These are phyloP conservation scores for Noctuana brunneofusca DNA, from an alignment of 2,888 invertebrate genomes.

Conservation along the genomic window DNA sequence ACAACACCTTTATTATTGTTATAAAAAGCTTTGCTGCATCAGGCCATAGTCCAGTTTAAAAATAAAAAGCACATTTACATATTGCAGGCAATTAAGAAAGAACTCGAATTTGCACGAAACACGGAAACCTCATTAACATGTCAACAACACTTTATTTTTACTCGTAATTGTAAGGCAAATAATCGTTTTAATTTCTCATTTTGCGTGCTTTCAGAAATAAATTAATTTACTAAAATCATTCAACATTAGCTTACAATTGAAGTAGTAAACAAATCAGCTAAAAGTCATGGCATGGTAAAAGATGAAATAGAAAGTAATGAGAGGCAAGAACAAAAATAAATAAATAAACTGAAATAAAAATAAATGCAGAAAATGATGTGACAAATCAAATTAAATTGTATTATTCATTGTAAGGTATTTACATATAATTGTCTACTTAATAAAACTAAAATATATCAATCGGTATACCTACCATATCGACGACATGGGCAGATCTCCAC, in stretches of 20 bases:
- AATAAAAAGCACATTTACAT: conserved; percentile 27
- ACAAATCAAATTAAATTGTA: too few species aligned
- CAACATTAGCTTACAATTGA: neutral
- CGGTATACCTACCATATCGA: too few species aligned
- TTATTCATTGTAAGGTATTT: too few species aligned
- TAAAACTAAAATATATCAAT: too few species aligned
- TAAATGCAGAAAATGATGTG: too few species aligned
- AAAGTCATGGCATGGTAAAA: too few species aligned
- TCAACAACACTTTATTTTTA: conserved; percentile 11
- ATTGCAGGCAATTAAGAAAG: conserved; percentile 26
- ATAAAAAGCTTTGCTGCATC: neutral
- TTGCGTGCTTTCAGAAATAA: conserved; percentile 15
- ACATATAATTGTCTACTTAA: too few species aligned
- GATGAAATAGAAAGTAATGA: too few species aligned
- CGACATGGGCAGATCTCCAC: too few species aligned
- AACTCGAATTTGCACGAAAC: conserved; percentile 18
- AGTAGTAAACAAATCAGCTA: too few species aligned
- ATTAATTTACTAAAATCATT: neutral
- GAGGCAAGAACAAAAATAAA: too few species aligned
- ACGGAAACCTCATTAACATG: conserved; percentile 25
- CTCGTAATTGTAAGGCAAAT: conserved; percentile 4
- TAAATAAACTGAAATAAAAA: too few species aligned
- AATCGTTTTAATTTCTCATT: neutral
- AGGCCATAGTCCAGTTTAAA: neutral
- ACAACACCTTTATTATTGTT: neutral